Evolutionary conservation across 2,797 vertebrate genomes (phyloP), one percentile per base, ranked within the genome.

Genomic region (Oryzias dopingdopingensis): DNA sequence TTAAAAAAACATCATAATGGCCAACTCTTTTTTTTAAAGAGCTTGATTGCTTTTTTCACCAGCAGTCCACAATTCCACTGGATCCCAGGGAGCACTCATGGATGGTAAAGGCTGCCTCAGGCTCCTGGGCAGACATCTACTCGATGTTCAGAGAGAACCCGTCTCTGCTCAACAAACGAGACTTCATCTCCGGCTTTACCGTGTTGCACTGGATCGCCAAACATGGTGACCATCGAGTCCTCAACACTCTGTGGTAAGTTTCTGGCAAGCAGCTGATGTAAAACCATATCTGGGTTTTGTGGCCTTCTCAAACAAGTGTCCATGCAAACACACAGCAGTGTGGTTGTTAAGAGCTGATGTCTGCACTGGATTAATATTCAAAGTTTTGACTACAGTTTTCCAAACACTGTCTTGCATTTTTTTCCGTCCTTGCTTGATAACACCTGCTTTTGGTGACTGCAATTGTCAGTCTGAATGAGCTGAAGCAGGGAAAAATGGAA

Each of bases 131-230:
- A 0, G 89, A 79, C 15, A 88, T 94, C 72, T 91, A 92, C 77
- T 72, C 77, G 0, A 86, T 99, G 49, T 95, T 98, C 72, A 79
- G 90, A 65, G 91, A 96, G 3, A 94, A 98, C 5, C 82, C 92
- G 0, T 90, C 90, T 1, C 87, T 98, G 49, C 94, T 94, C 49
- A 79, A 92, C 76, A 92, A 79, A 64, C 90, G 77, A 12, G 97
- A 98, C 77, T 98, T 99, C 76, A 84, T 98, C 67, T 95, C 94
- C 0, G 96, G 97, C 26, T 98, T 92, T 83, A 98, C 94, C 0
- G 90, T 94, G 6, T 89, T 97, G 52, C 97, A 98, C 90, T 99
- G 97, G 97, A 92, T 97, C 37, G 95, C 95, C 51, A 98, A 98
- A 72, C 96, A 98, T 0, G 96, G 96, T 0, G 88, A 94, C 46